A percentile compares a stretch with the other conserved stretches of the same genome.
These are phyloP conservation scores for Steinernema carpocapsae DNA, from an alignment of 2,888 invertebrate genomes.

Conservation along the genomic window DNA sequence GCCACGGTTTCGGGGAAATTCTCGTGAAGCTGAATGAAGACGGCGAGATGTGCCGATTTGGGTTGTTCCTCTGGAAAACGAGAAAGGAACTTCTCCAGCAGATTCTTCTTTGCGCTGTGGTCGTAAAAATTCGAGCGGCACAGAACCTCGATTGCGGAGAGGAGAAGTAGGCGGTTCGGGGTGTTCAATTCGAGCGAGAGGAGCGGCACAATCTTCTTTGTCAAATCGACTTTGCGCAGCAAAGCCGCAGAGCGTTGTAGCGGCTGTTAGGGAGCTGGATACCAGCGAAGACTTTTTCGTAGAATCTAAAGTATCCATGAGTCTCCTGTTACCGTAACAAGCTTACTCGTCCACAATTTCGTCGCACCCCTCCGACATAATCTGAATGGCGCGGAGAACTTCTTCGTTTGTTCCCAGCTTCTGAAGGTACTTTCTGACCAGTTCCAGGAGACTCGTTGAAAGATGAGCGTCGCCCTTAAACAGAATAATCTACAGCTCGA, in stretches of 20 bases:
- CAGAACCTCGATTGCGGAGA: not conserved
- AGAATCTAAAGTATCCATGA: not conserved
- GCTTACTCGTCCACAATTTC: constrained; percentile 2
- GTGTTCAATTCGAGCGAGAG: constrained; percentile 1
- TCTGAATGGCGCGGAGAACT: not conserved
- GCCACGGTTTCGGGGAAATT: not conserved
- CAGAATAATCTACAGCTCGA: not conserved
- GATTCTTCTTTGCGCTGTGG: not conserved
- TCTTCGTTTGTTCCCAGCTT: not conserved
- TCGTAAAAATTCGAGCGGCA: not conserved
- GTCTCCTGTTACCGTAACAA: not conserved
- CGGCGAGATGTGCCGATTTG: not conserved
- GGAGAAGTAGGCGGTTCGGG: not conserved
- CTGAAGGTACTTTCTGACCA: not conserved
- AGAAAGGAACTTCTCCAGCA: not conserved
- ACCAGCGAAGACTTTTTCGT: not conserved
- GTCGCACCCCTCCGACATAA: not conserved
- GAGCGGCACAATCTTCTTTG: not conserved
- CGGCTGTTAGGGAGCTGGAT: not conserved
- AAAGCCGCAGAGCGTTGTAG: not conserved
- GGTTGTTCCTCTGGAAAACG: not conserved
- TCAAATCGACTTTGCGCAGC: not conserved
- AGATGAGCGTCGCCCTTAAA: too few relatives aligned
- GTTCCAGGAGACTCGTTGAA: too few relatives aligned
- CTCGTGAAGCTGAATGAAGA: not conserved